phyloP scores from a whole-genome alignment of 2,113 vertebrate species.

The Sander vitreus region DNA sequence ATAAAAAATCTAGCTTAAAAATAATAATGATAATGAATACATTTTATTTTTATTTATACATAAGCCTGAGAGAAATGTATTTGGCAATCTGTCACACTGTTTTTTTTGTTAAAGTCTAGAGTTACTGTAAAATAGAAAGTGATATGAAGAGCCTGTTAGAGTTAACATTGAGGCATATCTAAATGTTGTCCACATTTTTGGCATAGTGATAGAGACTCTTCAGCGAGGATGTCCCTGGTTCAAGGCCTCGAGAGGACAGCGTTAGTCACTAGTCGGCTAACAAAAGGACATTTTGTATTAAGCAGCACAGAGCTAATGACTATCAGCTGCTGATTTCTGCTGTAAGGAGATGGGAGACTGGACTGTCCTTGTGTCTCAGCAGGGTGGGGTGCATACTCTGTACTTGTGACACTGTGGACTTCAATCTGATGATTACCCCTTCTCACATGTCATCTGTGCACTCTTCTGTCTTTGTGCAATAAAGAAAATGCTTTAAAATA shows the following conservation, averaged over 20 bases:
- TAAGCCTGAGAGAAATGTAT: neutral
- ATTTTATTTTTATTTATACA: neutral
- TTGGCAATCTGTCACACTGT: neutral
- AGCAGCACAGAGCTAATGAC: constrained; percentile 45
- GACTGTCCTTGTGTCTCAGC: constrained; percentile 34
- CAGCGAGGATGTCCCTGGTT: neutral
- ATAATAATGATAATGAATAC: neutral
- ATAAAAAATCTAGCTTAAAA: neutral
- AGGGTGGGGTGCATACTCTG: constrained; percentile 28
- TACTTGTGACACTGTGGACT: constrained; percentile 20
- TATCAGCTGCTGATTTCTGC: constrained; percentile 67
- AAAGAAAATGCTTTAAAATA: constrained; percentile 14
- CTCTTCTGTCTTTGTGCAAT: constrained; percentile 11
- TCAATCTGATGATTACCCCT: constrained; percentile 7
- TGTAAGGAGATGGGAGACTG: constrained; percentile 24
- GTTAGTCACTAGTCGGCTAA: constrained; percentile 2
- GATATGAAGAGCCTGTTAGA: neutral
- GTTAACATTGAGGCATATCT: neutral
- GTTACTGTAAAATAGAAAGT: neutral
- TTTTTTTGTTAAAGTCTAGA: constrained; percentile 1
- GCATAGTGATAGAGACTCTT: constrained; percentile 13
- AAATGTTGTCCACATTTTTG: constrained; percentile 1
- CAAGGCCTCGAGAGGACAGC: constrained; percentile 7
- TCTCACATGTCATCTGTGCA: constrained; percentile 2
- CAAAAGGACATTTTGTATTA: constrained; percentile 61